Evolutionary conservation across 2,113 vertebrate species (phyloP).

Genomic region (Australoheros scitulus): DNA sequence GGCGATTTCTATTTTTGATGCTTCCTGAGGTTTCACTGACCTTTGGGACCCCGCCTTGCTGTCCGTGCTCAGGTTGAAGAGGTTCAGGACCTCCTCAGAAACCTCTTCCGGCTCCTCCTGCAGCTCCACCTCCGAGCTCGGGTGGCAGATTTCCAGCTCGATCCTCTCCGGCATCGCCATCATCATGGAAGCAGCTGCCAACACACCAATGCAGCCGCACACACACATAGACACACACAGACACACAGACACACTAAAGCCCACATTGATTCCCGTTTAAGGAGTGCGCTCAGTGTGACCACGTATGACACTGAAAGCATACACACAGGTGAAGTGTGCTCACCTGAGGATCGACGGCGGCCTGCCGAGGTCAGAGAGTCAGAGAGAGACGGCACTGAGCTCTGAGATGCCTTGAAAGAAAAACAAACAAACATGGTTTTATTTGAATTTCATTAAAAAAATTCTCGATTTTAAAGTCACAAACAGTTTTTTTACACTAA

Average conservation of each 20-base stretch:
- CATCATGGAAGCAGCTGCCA: constrained; percentile 62
- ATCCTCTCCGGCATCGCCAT: constrained; percentile 88
- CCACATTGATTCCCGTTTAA: constrained; percentile 52
- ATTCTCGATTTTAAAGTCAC: no score
- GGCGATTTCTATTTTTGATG: not conserved
- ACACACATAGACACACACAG: constrained; percentile 66
- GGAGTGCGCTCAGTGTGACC: constrained; percentile 16
- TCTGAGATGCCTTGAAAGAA: constrained; percentile 31
- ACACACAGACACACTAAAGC: constrained; percentile 69
- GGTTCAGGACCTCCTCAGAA: constrained; percentile 86
- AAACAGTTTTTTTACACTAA: no score
- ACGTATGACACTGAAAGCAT: not conserved
- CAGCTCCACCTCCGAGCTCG: constrained; percentile 65
- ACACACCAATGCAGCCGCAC: constrained; percentile 36
- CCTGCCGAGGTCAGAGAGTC: not conserved
- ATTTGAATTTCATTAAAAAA: not conserved
- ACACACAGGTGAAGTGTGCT: not conserved
- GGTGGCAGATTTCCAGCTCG: constrained; percentile 88
- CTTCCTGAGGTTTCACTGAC: not conserved
- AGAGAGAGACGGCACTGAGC: not conserved
- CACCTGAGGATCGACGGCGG: constrained; percentile 60
- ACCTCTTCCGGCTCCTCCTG: constrained; percentile 75
- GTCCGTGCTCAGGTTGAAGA: constrained; percentile 87
- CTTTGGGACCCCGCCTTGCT: constrained; percentile 63
- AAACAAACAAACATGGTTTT: not conserved